These are phyloP conservation scores for Corythaeola cristata DNA, from an alignment of 2,113 vertebrate genomes.

Conservation along the genomic window DNA sequence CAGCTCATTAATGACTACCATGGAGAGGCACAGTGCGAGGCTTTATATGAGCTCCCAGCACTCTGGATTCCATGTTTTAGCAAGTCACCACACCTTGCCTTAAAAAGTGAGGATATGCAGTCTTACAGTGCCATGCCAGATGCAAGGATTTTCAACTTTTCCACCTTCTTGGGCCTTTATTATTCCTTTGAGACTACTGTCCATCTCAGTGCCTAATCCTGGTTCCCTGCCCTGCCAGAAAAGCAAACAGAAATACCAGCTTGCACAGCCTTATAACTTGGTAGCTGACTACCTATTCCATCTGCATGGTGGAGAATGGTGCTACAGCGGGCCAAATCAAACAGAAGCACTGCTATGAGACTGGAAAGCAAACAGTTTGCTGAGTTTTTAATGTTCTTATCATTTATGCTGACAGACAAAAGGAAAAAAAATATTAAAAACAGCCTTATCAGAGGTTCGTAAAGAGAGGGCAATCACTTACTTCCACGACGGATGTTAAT, in stretches of 20 bases:
- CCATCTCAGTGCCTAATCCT: background rate
- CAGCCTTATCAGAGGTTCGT: background rate
- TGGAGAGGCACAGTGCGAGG: background rate
- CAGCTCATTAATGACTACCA: background rate
- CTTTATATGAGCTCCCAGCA: background rate
- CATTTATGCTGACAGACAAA: background rate
- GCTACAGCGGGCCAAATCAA: background rate
- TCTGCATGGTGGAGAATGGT: background rate
- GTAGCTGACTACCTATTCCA: background rate
- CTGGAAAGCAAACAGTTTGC: slow-evolving; percentile 5
- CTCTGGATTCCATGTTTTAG: background rate
- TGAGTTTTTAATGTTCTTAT: slow-evolving; percentile 3
- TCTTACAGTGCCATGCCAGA: background rate
- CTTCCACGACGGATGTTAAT: slow-evolving; percentile 97
- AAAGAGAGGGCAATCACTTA: slow-evolving; percentile 77
- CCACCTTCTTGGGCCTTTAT: background rate
- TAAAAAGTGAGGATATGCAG: background rate
- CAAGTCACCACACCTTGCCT: background rate
- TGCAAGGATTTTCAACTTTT: background rate
- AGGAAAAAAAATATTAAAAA: background rate
- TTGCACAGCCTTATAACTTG: background rate
- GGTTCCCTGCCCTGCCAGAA: background rate
- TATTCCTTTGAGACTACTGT: background rate
- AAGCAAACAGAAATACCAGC: background rate
- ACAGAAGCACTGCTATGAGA: background rate